A percentile compares a stretch with the other conserved stretches of the same genome.
phyloP scores from a whole-genome alignment of 2,888 invertebrate genomes.

The Acanthococcus lagerstroemiae region DNA sequence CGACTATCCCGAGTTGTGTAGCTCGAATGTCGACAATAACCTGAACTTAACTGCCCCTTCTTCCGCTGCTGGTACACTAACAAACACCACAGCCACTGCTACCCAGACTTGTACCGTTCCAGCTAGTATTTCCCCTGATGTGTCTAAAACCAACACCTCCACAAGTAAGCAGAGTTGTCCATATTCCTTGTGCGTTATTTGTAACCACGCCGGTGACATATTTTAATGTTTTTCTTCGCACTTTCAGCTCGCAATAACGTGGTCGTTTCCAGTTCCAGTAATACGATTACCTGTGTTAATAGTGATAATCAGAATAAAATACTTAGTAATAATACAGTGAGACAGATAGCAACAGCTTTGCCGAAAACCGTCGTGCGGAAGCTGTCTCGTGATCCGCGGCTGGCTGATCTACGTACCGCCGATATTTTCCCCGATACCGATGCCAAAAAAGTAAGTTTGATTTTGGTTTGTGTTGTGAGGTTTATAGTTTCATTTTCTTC shows the following conservation, averaged over 20 bases:
- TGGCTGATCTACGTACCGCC: slow-evolving; percentile 2
- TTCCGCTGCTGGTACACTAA: not conserved
- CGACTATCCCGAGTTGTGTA: slow-evolving; percentile 74
- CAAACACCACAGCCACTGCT: slow-evolving; percentile 12
- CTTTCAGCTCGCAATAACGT: slow-evolving; percentile 13
- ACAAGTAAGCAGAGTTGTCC: slow-evolving; percentile 2
- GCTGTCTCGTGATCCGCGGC: slow-evolving; percentile 12
- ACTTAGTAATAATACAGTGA: not conserved
- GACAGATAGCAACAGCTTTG: slow-evolving; percentile 21
- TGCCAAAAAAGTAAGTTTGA: slow-evolving; percentile 9
- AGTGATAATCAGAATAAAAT: slow-evolving; percentile 10
- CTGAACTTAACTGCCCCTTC: not conserved
- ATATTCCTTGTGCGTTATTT: not conserved
- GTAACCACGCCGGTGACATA: not conserved
- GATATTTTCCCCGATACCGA: slow-evolving; percentile 5
- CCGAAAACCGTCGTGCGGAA: slow-evolving; percentile 18
- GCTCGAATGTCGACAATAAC: not conserved
- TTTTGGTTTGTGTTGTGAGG: not conserved
- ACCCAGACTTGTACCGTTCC: slow-evolving; percentile 20
- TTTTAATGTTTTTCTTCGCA: not conserved
- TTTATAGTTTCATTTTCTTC: not conserved
- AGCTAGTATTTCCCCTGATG: not conserved
- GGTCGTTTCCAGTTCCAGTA: slow-evolving; percentile 9
- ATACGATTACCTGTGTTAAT: slow-evolving; percentile 6
- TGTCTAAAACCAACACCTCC: slow-evolving; percentile 3